A percentile compares a stretch with the other conserved stretches of the same genome.
Conservation (phyloP, 2,797 vertebrate genomes). For the Dromococcyx pavoninus region DNA sequence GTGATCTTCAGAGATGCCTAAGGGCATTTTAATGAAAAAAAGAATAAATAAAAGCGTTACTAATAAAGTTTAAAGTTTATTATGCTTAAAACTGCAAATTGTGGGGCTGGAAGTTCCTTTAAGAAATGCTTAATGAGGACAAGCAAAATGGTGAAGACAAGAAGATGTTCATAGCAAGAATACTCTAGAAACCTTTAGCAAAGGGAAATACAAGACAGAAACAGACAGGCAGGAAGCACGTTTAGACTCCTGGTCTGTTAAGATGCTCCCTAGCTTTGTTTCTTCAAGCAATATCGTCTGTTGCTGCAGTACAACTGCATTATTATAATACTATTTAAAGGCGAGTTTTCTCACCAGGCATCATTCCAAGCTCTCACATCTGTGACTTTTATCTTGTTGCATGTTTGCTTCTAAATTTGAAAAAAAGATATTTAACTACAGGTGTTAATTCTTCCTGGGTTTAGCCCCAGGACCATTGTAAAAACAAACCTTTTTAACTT, state of each 20-base stretch:
- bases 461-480: constrained; percentile 57
- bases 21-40: not conserved
- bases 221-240: not conserved
- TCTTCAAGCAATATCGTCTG: not conserved
- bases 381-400: constrained; percentile 68
- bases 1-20: not conserved
- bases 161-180: not conserved
- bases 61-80: not conserved
- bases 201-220: not conserved
- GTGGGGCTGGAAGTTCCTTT: not conserved
- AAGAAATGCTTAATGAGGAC: not conserved
- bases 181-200: not conserved
- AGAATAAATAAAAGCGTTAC: not conserved
- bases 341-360: constrained; percentile 51
- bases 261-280: not conserved
- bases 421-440: constrained; percentile 67
- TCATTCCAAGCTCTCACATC: constrained; percentile 64
- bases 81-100: not conserved
- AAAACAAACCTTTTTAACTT: constrained; percentile 65
- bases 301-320: not conserved
- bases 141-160: not conserved
- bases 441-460: constrained; percentile 61
- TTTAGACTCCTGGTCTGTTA: not conserved
- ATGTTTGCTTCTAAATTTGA: constrained; percentile 63
- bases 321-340: constrained; percentile 11